A percentile compares a stretch with the other conserved stretches of the same genome.
Evolutionary conservation across 2,797 vertebrate species (phyloP).

Genomic region (Mionectes olivaceus): DNA sequence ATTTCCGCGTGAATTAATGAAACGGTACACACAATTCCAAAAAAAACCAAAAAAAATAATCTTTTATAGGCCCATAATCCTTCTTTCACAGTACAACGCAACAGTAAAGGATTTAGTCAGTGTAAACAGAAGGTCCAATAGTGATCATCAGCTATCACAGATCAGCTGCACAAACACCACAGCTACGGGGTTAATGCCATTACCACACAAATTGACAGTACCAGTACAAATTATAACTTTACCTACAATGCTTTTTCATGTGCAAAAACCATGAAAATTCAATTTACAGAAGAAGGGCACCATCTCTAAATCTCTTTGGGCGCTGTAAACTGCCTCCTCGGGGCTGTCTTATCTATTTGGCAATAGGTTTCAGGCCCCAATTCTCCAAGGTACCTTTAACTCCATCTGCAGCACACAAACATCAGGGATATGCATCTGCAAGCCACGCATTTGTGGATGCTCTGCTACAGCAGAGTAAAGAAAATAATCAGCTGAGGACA

Average conservation of each 20-base stretch:
- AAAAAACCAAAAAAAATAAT: not conserved
- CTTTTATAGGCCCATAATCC: constrained; percentile 53
- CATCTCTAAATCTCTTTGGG: not conserved
- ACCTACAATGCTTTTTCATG: constrained; percentile 45
- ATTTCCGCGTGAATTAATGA: constrained; percentile 48
- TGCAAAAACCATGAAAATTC: constrained; percentile 40
- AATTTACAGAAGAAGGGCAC: constrained; percentile 47
- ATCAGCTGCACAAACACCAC: constrained; percentile 67
- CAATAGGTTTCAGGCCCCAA: not conserved
- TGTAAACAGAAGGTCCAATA: constrained; percentile 61
- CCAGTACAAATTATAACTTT: constrained; percentile 51
- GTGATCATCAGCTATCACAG: constrained; percentile 68
- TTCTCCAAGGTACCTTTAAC: not conserved
- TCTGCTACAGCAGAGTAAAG: not conserved
- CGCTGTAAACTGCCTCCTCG: not conserved
- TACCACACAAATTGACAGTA: constrained; percentile 43
- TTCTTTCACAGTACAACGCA: constrained; percentile 62
- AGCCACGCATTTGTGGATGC: not conserved
- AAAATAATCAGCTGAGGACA: not conserved
- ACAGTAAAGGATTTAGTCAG: constrained; percentile 70
- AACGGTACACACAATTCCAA: constrained; percentile 36
- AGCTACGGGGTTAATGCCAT: constrained; percentile 48
- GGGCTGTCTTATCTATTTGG: not conserved
- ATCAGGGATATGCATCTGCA: not conserved
- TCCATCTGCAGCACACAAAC: not conserved